Base-by-base conservation (phyloP, 2,888 invertebrate genomes). In the Timandra comae region DNA sequence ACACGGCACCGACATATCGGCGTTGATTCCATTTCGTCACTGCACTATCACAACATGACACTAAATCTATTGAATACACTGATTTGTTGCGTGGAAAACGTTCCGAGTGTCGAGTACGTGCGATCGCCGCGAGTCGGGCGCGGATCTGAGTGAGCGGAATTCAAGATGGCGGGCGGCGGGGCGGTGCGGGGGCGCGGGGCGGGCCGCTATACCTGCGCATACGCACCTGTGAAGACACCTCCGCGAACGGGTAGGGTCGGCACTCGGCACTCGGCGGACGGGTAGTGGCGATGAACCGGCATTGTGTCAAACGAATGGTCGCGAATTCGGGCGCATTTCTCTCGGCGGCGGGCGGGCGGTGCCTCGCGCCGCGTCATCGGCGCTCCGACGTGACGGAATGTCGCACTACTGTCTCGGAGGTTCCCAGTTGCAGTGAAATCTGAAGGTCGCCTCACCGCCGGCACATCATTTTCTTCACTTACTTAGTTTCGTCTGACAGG, bases 1-100 rank as follows among this genome's bases (percentile, higher is more conserved):
- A 99, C 98, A 46, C 97, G 92, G 84, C 98, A 99, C 59, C 97
- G 92, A 86, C 98, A 97, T 65, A 97, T 97, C 69, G 97, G 98
- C 62, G 95, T 97, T 62, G 96, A 94, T 71, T 93, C 93, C 86
- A 86, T 86, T 64, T 65, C 64, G 64, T 49, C 78, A 80, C 78
- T 64, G 36, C 82, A 84, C 84, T 74, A 70, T 77, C 81, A 79
- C 81, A 70, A 66, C 74, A 82, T 79, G 68, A 72, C 80, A 81
- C 78, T 62, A 52, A 63, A 68, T 62, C 74, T 74, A 76, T 63
- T 40, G 43, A 56, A 60, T 56, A 59, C 75, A 74, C 75, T 61
- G 50, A 54, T 52, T 46, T 54, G 52, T 56, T 58, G 57, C 54
- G 50, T 43, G 45, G 52, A 47, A 42, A 36, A 43, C 48, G 52